Evolutionary conservation across 2,797 vertebrate genomes (phyloP).

Genomic region (Crenuchus spilurus): DNA sequence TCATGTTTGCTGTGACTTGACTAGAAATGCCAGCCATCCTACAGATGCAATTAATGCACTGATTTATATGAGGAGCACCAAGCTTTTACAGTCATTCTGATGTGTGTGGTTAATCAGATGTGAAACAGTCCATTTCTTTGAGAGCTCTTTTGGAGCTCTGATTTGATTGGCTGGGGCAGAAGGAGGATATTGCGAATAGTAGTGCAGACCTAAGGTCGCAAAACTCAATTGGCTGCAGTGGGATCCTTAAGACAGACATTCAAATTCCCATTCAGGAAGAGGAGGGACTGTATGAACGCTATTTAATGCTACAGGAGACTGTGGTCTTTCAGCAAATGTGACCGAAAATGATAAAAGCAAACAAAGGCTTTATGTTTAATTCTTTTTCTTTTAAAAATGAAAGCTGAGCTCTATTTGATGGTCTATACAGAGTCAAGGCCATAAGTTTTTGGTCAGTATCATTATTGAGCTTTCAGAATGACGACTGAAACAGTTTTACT

Average conservation of each 20-base stretch:
- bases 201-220: neutral
- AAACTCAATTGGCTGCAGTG: constrained; percentile 12
- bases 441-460: neutral
- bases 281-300: neutral
- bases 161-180: neutral
- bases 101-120: neutral
- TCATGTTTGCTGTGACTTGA: constrained; percentile 22
- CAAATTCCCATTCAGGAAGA: neutral
- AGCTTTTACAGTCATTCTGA: constrained; percentile 5
- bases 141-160: neutral
- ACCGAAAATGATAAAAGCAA: neutral
- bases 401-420: neutral
- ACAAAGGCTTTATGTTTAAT: constrained; percentile 1
- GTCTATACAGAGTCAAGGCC: neutral
- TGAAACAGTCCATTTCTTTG: neutral
- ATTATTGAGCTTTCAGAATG: no score
- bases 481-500: no score
- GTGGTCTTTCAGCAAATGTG: neutral
- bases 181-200: neutral
- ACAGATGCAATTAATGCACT: constrained; percentile 24
- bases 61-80: constrained; percentile 13
- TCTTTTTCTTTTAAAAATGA: neutral
- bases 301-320: constrained; percentile 4
- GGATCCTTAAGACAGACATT: neutral
- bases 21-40: neutral